Evolutionary conservation across 2,888 invertebrate genomes (phyloP).

Genomic region (Drosophila dives): DNA sequence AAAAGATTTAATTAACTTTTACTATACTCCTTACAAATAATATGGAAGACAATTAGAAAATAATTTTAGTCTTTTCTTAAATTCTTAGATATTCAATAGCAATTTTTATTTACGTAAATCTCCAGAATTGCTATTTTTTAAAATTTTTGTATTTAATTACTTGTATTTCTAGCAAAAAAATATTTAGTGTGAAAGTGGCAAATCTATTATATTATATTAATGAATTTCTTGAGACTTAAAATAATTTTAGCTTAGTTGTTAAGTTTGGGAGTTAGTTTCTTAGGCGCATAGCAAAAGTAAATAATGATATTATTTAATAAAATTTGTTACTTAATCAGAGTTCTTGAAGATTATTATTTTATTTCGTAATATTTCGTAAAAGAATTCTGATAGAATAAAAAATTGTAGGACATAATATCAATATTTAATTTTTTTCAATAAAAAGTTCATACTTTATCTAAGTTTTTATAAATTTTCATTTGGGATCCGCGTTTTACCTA

Average conservation of each 20-base stretch:
- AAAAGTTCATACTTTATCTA: not conserved
- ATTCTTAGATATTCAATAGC: no score
- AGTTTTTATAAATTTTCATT: not conserved
- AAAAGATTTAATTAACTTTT: not conserved
- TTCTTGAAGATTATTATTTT: not conserved
- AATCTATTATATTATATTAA: not conserved
- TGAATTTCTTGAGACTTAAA: not conserved
- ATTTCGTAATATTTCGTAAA: no score
- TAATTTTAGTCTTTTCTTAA: no score
- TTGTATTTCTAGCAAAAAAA: no score
- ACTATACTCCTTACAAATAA: not conserved
- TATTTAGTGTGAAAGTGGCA: no score
- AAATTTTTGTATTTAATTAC: no score
- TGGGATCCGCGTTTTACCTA: no score
- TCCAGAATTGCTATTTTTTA: no score
- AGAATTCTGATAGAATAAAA: no score
- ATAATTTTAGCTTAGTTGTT: not conserved
- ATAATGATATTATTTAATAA: not conserved
- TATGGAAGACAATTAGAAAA: not conserved
- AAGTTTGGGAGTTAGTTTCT: not conserved
- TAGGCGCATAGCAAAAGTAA: not conserved
- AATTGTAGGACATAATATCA: no score
- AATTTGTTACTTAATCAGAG: fast-evolving
- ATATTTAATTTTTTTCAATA: not conserved
- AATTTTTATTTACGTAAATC: no score